Conservation (phyloP, 1,140 invertebrate species). For the Trichonephila clavata region DNA sequence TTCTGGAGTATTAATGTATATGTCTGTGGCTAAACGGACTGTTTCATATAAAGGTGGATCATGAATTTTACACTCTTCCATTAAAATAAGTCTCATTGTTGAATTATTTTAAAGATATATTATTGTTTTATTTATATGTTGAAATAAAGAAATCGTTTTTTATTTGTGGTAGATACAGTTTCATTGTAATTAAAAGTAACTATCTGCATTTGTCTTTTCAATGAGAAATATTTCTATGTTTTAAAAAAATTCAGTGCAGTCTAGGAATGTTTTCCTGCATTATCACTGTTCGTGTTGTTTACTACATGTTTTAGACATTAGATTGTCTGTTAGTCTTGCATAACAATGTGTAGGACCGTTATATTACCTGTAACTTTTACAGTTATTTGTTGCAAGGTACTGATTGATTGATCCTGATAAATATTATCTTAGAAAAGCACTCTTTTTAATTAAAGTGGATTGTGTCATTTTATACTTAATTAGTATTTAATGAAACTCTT, state of each 20-base stretch:
- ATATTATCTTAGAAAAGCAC: constrained; percentile 52
- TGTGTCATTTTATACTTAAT: not conserved
- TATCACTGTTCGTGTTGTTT: constrained; percentile 70
- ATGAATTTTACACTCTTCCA: constrained; percentile 58
- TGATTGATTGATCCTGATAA: constrained; percentile 39
- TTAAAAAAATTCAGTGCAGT: constrained; percentile 46
- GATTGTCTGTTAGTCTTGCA: constrained; percentile 64
- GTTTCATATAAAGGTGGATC: constrained; percentile 43
- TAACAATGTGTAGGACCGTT: constrained; percentile 56
- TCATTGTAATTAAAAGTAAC: constrained; percentile 26
- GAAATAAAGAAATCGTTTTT: constrained; percentile 33
- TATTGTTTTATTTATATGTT: constrained; percentile 72
- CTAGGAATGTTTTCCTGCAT: constrained; percentile 65
- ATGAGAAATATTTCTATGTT: constrained; percentile 16
- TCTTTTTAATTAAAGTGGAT: not conserved
- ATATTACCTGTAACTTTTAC: constrained; percentile 23
- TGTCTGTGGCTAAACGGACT: constrained; percentile 12
- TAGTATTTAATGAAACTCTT: too few species aligned
- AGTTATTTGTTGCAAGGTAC: constrained; percentile 29
- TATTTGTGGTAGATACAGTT: constrained; percentile 26
- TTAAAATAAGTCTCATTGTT: constrained; percentile 51
- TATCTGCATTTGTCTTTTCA: constrained; percentile 17
- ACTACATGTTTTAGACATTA: constrained; percentile 65
- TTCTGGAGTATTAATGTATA: constrained; percentile 66
- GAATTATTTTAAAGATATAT: constrained; percentile 65